phyloP scores from a whole-genome alignment of 2,797 vertebrate species.

The Syncerus caffer region DNA sequence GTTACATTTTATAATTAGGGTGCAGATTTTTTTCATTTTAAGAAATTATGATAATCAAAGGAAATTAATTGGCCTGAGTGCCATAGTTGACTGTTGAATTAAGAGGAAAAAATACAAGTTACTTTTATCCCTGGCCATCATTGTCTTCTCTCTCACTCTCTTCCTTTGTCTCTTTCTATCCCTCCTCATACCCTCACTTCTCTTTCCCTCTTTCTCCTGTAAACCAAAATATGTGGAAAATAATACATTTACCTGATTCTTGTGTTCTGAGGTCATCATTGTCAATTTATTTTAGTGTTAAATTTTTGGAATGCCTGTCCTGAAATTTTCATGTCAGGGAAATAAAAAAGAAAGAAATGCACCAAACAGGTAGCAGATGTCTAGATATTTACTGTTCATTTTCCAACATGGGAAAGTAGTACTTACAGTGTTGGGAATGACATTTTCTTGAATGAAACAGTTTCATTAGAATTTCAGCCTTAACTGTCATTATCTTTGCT shows the following conservation, averaged over 20 bases:
- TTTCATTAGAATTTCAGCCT: not conserved
- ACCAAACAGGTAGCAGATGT: not conserved
- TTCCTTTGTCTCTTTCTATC: not conserved
- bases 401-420: not conserved
- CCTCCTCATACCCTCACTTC: not conserved
- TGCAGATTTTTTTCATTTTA: conserved; percentile 17
- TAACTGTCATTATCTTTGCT: not conserved
- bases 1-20: not conserved
- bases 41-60: conserved; percentile 6
- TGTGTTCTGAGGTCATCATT: not conserved
- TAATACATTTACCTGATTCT: not conserved
- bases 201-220: not conserved
- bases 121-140: not conserved
- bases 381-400: not conserved
- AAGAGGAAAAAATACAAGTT: not conserved
- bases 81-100: not conserved
- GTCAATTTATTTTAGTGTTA: not conserved
- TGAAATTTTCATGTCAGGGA: conserved; percentile 23
- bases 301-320: not conserved
- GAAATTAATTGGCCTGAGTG: not conserved
- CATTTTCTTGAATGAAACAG: not conserved
- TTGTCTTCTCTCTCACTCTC: not conserved
- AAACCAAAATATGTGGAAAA: not conserved
- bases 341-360: not conserved
- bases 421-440: not conserved